These are phyloP conservation scores for Cynocephalus volans DNA, from an alignment of 2,113 vertebrate genomes.

Conservation along the genomic window DNA sequence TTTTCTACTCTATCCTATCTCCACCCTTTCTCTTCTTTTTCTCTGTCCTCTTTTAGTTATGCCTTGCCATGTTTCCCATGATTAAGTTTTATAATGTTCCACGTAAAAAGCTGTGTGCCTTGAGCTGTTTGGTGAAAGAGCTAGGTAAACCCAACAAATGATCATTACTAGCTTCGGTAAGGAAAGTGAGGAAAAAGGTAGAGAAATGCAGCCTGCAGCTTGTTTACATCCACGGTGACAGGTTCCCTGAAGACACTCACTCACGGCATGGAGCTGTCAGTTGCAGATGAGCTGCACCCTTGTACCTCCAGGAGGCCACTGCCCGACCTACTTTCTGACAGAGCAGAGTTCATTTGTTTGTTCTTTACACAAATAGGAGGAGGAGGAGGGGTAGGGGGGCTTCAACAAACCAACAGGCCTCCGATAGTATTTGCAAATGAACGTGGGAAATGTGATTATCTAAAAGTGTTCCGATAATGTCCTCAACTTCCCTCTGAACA, in stretches of 20 bases:
- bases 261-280: background rate
- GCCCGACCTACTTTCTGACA: background rate
- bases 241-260: background rate
- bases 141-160: background rate
- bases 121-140: conserved; percentile 23
- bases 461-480: background rate
- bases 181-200: background rate
- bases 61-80: background rate
- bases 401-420: background rate
- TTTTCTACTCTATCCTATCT: background rate
- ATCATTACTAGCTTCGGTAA: background rate
- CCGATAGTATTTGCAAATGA: background rate
- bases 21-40: background rate
- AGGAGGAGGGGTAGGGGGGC: too few relatives aligned
- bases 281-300: background rate
- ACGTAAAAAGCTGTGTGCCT: background rate
- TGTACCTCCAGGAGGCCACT: background rate
- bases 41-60: background rate
- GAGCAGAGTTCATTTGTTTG: background rate
- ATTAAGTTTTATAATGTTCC: background rate
- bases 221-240: background rate
- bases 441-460: background rate
- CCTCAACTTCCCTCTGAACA: background rate
- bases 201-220: background rate
- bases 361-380: background rate